phyloP scores from a whole-genome alignment of 2,888 invertebrate species.

The Dasypogon diadema region DNA sequence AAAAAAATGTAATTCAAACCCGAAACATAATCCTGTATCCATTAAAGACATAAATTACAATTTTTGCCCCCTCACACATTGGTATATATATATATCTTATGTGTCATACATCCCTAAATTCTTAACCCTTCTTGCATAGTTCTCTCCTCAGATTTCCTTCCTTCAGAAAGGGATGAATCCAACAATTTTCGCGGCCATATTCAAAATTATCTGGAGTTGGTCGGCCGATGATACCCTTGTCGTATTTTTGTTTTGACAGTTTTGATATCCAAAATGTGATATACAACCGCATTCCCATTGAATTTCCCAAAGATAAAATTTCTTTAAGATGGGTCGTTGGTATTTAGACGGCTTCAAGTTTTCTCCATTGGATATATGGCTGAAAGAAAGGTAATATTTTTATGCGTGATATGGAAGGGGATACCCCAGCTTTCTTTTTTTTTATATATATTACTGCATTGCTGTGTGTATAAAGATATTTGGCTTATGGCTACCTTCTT shows the following conservation, averaged over 20 bases:
- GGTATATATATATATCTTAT: constrained; percentile 20
- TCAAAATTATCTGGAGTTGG: constrained; percentile 47
- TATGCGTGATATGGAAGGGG: constrained; percentile 52
- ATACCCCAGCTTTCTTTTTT: constrained; percentile 10
- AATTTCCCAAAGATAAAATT: constrained; percentile 48
- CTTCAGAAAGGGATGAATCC: not conserved
- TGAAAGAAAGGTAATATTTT: constrained; percentile 49
- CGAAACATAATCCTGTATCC: constrained; percentile 46
- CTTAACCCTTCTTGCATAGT: constrained; percentile 27
- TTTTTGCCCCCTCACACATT: not conserved
- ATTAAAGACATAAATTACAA: constrained; percentile 51
- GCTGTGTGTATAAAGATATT: constrained; percentile 9
- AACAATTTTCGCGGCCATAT: constrained; percentile 52
- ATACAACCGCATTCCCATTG: constrained; percentile 50
- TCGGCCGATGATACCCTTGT: constrained; percentile 1
- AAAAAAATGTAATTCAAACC: constrained; percentile 39
- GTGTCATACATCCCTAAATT: not conserved
- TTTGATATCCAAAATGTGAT: constrained; percentile 49
- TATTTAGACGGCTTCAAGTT: not conserved
- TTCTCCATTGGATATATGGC: constrained; percentile 15
- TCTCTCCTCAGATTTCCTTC: constrained; percentile 15
- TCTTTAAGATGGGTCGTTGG: constrained; percentile 15
- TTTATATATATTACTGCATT: not conserved
- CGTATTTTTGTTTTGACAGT: constrained; percentile 51
- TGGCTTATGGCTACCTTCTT: not conserved